A percentile compares a stretch with the other conserved stretches of the same genome.
phyloP scores from a whole-genome alignment of 2,888 invertebrate genomes.

The Prosopocoilus inquinatus region DNA sequence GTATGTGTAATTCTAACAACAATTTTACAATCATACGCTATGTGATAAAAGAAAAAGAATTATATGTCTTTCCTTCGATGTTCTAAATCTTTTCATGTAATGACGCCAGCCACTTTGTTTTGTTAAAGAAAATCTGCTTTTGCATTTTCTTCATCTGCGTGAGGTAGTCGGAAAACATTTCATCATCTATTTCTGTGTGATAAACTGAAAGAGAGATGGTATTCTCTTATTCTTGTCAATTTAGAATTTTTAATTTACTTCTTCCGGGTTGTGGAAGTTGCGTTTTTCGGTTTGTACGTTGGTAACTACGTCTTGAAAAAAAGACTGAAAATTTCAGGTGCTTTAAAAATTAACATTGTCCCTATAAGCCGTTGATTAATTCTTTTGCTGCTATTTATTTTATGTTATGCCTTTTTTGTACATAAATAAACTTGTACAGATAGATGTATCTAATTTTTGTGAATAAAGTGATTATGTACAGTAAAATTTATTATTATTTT shows the following conservation, averaged over 20 bases:
- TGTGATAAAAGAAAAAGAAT: no score
- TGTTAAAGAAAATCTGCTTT: no score
- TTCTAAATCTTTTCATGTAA: no score
- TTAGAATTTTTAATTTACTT: no score
- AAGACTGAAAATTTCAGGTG: constrained; percentile 4
- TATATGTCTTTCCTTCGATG: no score
- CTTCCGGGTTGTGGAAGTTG: background rate
- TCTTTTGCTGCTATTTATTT: constrained; percentile 17
- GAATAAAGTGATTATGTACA: constrained; percentile 25
- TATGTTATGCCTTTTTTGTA: constrained; percentile 14
- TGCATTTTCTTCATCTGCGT: background rate
- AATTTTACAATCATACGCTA: no score
- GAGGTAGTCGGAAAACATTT: background rate
- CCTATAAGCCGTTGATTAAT: background rate
- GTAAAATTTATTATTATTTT: background rate
- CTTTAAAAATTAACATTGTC: constrained; percentile 1
- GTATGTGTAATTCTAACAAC: no score
- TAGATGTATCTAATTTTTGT: constrained; percentile 27
- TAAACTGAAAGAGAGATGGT: background rate
- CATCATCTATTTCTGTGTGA: background rate
- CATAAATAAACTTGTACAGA: constrained; percentile 28
- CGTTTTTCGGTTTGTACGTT: background rate
- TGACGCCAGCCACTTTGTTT: no score
- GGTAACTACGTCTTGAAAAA: background rate
- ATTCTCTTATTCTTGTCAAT: no score